Conservation (phyloP, 2,797 vertebrate species). For the Macrochelys suwanniensis region DNA sequence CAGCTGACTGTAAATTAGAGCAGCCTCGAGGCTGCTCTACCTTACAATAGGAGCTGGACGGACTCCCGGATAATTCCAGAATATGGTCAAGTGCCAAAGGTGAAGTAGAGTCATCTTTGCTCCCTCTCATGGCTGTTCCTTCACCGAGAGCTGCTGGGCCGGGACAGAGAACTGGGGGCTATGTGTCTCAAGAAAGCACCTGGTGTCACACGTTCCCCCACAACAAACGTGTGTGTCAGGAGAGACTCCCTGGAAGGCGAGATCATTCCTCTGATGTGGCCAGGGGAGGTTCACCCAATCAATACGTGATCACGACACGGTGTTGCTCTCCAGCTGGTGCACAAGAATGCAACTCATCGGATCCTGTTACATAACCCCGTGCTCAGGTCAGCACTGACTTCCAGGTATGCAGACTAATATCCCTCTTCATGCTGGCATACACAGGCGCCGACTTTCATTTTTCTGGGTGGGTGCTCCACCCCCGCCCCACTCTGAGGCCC, state of each 20-base stretch:
- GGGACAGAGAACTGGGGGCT: not conserved
- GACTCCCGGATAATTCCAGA: not conserved
- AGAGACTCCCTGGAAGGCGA: not conserved
- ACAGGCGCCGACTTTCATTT: no score
- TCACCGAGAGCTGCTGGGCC: not conserved
- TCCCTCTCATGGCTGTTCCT: not conserved
- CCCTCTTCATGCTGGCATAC: not conserved
- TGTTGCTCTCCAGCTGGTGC: not conserved
- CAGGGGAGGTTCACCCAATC: not conserved
- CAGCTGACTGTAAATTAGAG: not conserved
- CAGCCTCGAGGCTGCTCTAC: not conserved
- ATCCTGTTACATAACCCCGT: no score
- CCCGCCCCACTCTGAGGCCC: no score
- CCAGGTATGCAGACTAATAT: not conserved
- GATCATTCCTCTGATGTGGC: not conserved
- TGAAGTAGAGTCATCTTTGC: not conserved
- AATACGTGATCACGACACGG: not conserved
- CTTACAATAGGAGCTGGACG: not conserved
- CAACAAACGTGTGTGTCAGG: not conserved
- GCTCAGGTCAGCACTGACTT: not conserved
- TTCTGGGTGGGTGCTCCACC: no score
- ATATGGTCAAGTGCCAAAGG: not conserved
- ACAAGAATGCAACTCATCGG: not conserved
- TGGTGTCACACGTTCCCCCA: not conserved
- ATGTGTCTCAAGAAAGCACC: not conserved